Conservation (phyloP, 2,888 invertebrate genomes). For the Siphlonurus alternatus region DNA sequence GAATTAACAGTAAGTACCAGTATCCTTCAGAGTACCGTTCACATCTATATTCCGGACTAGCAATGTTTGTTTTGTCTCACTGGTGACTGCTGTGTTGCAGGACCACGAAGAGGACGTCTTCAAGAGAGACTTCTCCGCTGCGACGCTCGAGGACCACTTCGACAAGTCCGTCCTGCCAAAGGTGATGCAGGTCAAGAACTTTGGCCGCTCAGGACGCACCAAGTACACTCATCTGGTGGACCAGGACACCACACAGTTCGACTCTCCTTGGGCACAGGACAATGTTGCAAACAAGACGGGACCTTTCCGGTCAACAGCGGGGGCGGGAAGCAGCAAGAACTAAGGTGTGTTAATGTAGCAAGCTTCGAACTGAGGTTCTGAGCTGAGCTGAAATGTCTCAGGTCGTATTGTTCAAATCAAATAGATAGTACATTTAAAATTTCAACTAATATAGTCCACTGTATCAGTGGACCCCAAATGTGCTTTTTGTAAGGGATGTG, state of each 20-base stretch:
- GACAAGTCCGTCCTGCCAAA: conserved; percentile 97
- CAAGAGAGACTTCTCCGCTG: conserved; percentile 85
- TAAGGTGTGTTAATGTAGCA: background rate
- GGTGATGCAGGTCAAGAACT: conserved; percentile 99
- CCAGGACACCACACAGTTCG: conserved; percentile 96
- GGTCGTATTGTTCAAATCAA: too few species aligned
- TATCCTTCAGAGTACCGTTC: too few species aligned
- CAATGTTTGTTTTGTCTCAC: too few species aligned
- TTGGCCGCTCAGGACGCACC: conserved; percentile 94
- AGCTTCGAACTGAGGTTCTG: too few species aligned
- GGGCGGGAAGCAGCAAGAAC: background rate
- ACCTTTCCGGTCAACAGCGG: background rate
- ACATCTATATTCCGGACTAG: too few species aligned
- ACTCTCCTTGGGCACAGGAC: conserved; percentile 93
- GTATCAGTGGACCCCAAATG: too few species aligned
- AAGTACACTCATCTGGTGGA: conserved; percentile 99
- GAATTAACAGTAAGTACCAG: too few species aligned
- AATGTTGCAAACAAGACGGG: conserved; percentile 51
- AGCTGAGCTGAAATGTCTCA: too few species aligned
- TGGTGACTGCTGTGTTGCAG: too few species aligned
- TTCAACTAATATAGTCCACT: too few species aligned
- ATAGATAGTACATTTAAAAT: too few species aligned
- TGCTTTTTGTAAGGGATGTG: too few species aligned
- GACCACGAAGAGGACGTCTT: conserved; percentile 81
- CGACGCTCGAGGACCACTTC: conserved; percentile 97